Percentiles rank a stretch among this genome's conserved stretches.
phyloP scores from a whole-genome alignment of 2,113 vertebrate genomes.

The Proteles cristata region DNA sequence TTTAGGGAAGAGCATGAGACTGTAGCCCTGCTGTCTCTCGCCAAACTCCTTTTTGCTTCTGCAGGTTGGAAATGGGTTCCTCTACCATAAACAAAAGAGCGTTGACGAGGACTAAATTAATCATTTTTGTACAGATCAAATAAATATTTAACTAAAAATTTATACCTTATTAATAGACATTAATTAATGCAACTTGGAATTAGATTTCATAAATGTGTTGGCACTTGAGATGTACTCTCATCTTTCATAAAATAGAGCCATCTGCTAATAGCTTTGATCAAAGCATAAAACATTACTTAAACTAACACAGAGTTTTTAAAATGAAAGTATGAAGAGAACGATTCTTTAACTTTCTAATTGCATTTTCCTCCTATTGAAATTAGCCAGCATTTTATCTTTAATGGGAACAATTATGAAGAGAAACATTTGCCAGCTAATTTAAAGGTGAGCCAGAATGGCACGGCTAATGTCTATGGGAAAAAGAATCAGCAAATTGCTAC shows the following conservation, averaged over 20 bases:
- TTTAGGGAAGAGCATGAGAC: neutral
- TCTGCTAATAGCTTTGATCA: constrained; percentile 70
- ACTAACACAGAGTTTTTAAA: constrained; percentile 60
- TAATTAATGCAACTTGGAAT: constrained; percentile 60
- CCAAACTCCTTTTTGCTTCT: neutral
- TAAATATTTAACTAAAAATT: constrained; percentile 38
- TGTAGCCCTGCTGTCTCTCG: neutral
- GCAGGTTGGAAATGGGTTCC: neutral
- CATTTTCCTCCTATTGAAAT: constrained; percentile 67
- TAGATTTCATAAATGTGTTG: constrained; percentile 60
- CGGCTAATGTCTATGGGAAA: constrained; percentile 54
- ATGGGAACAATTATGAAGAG: constrained; percentile 65
- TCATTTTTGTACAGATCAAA: constrained; percentile 36
- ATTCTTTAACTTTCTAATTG: constrained; percentile 67
- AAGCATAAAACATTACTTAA: constrained; percentile 64
- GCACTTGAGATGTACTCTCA: constrained; percentile 61
- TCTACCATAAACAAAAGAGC: neutral
- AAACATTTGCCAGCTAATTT: constrained; percentile 68
- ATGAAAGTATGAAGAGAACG: constrained; percentile 39
- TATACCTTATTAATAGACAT: constrained; percentile 52
- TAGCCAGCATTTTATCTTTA: constrained; percentile 71
- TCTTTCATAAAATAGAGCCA: constrained; percentile 64
- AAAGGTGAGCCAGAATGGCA: constrained; percentile 61
- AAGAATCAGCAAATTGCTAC: constrained; percentile 62
- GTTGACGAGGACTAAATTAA: constrained; percentile 20